These are phyloP conservation scores for Trematocara zebra DNA, from an alignment of 2,113 vertebrate genomes.

Conservation along the genomic window DNA sequence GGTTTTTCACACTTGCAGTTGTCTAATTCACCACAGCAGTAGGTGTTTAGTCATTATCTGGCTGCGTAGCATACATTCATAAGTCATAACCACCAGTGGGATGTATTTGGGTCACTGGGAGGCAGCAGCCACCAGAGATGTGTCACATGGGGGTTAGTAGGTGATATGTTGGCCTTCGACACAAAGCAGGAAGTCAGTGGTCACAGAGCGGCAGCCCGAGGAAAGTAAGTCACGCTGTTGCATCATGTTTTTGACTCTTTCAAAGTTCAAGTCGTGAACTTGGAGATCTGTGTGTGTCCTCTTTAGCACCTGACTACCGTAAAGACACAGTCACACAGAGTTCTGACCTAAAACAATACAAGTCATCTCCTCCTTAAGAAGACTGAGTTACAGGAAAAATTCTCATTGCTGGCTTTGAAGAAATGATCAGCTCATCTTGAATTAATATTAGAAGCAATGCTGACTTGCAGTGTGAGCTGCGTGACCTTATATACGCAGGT, in stretches of 20 bases:
- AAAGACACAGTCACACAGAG: neutral
- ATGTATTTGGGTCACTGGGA: neutral
- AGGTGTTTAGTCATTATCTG: neutral
- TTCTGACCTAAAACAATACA: neutral
- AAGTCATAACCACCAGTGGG: neutral
- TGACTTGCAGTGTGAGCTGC: neutral
- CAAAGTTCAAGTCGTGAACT: neutral
- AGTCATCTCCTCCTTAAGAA: neutral
- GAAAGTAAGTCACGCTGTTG: neutral
- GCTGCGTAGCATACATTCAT: accelerated
- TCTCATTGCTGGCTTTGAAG: neutral
- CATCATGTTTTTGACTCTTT: neutral
- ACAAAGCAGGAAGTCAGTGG: neutral
- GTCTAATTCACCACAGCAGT: neutral
- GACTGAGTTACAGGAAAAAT: neutral
- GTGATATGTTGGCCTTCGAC: neutral
- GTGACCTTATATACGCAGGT: neutral
- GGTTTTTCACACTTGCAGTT: neutral
- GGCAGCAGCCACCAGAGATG: neutral
- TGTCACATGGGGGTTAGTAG: neutral
- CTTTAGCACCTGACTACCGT: accelerated
- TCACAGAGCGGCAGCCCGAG: neutral
- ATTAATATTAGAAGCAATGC: neutral
- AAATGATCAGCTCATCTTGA: neutral
- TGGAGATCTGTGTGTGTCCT: neutral